Evolutionary conservation across 1,140 invertebrate species (phyloP).

Genomic region (Platyscapa corneri): DNA sequence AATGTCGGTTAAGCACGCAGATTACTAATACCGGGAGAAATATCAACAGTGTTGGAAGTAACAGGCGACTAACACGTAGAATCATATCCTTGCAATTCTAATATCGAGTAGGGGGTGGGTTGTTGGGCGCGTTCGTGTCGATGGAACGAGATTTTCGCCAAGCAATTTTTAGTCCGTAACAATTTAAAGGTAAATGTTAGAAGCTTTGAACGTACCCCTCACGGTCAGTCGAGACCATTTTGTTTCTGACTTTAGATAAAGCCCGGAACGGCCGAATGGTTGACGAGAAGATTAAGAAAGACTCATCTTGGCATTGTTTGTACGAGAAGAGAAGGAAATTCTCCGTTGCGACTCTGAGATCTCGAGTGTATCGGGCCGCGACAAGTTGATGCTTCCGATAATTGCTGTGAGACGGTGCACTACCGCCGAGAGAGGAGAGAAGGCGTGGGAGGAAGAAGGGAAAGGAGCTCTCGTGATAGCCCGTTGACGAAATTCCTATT

Average conservation of each 20-base stretch:
- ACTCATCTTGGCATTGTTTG: background rate
- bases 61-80: background rate
- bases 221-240: background rate
- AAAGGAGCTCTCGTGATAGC: constrained; percentile 31
- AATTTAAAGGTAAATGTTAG: background rate
- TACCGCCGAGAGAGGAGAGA: constrained; percentile 33
- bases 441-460: background rate
- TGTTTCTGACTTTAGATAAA: background rate
- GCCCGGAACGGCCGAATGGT: background rate
- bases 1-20: background rate
- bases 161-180: background rate
- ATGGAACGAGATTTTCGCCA: background rate
- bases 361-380: background rate
- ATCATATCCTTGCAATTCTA: background rate
- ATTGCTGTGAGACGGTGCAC: constrained; percentile 41
- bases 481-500: constrained; percentile 51
- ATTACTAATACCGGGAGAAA: background rate
- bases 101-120: background rate
- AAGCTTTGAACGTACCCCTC: background rate
- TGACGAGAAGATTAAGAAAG: background rate
- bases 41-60: background rate
- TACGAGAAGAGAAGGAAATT: background rate
- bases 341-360: background rate
- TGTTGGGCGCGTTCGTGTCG: background rate
- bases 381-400: constrained; percentile 46